These are phyloP conservation scores for Rhizoglyphus robini DNA, from an alignment of 1,140 invertebrate species.

Conservation along the genomic window DNA sequence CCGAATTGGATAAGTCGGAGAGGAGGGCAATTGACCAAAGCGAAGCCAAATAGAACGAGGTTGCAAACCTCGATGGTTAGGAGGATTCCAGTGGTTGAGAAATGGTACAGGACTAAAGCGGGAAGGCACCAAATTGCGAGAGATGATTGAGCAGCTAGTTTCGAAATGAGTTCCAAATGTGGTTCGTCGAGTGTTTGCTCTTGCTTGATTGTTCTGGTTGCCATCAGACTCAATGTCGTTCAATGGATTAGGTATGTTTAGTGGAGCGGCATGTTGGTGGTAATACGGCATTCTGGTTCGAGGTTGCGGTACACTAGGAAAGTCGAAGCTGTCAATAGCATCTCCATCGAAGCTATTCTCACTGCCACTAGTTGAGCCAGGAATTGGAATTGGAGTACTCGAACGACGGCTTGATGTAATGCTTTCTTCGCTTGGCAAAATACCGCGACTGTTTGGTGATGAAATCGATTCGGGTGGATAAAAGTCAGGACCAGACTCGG, in stretches of 20 bases:
- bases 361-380: background rate
- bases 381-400: background rate
- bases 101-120: conserved; percentile 5
- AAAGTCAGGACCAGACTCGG: no score
- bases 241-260: background rate
- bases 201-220: no score
- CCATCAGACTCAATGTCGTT: background rate
- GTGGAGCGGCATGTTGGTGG: background rate
- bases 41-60: conserved; percentile 1
- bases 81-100: background rate
- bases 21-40: background rate
- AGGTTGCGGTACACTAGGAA: background rate
- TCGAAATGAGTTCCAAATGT: background rate
- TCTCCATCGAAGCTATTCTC: no score
- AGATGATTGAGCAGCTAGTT: background rate
- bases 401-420: background rate
- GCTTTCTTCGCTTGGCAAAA: no score
- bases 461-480: no score
- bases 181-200: background rate
- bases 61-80: no score
- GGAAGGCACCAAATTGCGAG: background rate
- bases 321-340: no score
- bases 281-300: background rate
- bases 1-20: background rate
- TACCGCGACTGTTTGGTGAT: no score